Evolutionary conservation across 2,888 invertebrate species (phyloP).

Genomic region (Lasiommata megera): DNA sequence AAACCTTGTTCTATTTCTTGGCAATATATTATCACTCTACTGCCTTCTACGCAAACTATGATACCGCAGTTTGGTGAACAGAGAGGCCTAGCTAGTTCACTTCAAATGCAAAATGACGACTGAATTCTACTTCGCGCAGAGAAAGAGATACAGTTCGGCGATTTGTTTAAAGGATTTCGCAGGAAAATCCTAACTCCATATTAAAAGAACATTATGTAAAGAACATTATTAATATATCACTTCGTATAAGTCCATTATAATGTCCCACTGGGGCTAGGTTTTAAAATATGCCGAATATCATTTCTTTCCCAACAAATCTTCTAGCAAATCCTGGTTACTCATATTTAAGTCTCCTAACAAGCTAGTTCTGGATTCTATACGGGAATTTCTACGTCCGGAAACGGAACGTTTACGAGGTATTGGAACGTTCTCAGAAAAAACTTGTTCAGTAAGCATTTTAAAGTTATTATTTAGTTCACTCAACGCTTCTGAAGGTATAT

Average conservation of each 20-base stretch:
- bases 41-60: no score
- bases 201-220: neutral
- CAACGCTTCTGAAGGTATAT: conserved; percentile 57
- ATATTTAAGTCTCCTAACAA: conserved; percentile 61
- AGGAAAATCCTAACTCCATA: no score
- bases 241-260: conserved; percentile 1
- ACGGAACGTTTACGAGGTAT: conserved; percentile 56
- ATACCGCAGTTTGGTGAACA: no score
- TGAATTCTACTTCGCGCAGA: no score
- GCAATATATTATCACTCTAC: no score
- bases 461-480: conserved; percentile 69
- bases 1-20: no score
- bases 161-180: no score
- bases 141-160: no score
- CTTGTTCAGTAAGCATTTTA: conserved; percentile 61
- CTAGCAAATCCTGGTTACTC: conserved; percentile 67
- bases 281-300: conserved; percentile 47
- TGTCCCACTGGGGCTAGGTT: neutral
- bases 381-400: conserved; percentile 50
- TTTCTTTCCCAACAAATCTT: conserved; percentile 71
- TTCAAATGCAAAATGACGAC: no score
- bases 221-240: neutral
- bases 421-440: conserved; percentile 46
- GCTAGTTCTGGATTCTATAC: conserved; percentile 45
- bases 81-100: no score